phyloP scores from a whole-genome alignment of 1,140 invertebrate genomes.

The Polypedilum pembai region DNA sequence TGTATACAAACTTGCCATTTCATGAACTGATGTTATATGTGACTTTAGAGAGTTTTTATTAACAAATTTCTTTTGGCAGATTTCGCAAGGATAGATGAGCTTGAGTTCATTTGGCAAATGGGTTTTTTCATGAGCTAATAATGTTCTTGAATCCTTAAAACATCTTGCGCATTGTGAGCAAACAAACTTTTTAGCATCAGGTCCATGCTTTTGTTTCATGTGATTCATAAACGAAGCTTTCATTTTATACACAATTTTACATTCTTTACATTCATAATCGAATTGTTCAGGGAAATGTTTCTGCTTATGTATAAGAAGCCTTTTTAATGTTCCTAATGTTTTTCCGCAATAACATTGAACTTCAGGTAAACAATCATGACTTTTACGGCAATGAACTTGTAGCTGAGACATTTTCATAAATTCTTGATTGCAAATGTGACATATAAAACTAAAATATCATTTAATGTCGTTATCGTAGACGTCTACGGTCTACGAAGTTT shows the following conservation, averaged over 20 bases:
- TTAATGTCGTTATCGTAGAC: no score
- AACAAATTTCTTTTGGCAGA: constrained; percentile 22
- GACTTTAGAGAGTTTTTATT: constrained; percentile 3
- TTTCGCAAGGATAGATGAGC: not conserved
- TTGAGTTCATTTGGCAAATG: constrained; percentile 18
- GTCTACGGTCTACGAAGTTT: no score
- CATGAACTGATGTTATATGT: not conserved
- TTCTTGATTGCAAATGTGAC: not conserved
- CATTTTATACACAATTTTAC: constrained; percentile 13
- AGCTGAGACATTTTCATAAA: not conserved
- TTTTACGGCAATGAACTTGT: not conserved
- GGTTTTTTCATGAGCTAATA: constrained; percentile 5
- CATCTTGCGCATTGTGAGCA: not conserved
- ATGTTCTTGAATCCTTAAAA: constrained; percentile 15
- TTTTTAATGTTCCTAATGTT: not conserved
- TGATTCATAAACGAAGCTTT: not conserved
- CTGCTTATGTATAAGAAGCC: not conserved
- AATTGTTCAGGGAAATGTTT: constrained; percentile 19
- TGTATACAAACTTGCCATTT: not conserved
- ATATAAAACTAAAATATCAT: constrained; percentile 1
- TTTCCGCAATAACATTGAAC: constrained; percentile 13
- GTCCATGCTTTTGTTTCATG: not conserved
- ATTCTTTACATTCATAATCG: constrained; percentile 13
- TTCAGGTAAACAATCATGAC: not conserved
- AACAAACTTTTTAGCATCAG: constrained; percentile 13